Evolutionary conservation across 2,797 vertebrate species (phyloP).

Genomic region (Lerista edwardsae): DNA sequence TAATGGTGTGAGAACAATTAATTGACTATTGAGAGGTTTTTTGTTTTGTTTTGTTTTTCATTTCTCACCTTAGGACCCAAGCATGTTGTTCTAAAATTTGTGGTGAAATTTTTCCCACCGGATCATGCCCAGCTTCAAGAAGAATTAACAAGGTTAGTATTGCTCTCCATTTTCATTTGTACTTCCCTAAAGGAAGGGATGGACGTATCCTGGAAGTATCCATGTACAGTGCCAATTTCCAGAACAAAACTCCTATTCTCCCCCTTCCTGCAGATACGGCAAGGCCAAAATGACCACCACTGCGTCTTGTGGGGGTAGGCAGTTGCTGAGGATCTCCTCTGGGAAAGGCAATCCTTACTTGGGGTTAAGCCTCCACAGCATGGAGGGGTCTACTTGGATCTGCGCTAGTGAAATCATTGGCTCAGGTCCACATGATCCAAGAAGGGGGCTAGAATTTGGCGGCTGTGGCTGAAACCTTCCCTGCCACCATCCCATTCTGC

Average conservation of each 20-base stretch:
- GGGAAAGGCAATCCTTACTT: too few species aligned
- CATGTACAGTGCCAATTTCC: not conserved
- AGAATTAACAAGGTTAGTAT: constrained; percentile 92
- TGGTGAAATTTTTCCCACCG: constrained; percentile 97
- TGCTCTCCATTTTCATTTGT: not conserved
- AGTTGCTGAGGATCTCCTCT: too few species aligned
- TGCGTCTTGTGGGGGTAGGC: too few species aligned
- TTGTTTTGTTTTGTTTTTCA: not conserved
- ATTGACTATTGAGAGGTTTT: constrained; percentile 8
- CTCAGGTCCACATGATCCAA: too few species aligned
- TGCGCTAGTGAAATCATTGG: too few species aligned
- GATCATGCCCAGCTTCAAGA: constrained; percentile 94
- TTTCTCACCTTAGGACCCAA: constrained; percentile 84
- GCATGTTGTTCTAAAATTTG: constrained; percentile 89
- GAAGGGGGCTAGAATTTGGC: too few species aligned
- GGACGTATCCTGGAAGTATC: not conserved
- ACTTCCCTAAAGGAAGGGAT: not conserved
- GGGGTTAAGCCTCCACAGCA: too few species aligned
- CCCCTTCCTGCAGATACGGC: too few species aligned
- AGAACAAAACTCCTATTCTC: not conserved
- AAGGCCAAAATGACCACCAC: too few species aligned
- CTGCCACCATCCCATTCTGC: too few species aligned
- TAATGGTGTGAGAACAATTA: accelerated
- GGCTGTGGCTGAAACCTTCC: too few species aligned
- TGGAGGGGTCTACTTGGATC: too few species aligned